Conservation (phyloP, 2,113 vertebrate genomes). For the Eubucco bourcierii region DNA sequence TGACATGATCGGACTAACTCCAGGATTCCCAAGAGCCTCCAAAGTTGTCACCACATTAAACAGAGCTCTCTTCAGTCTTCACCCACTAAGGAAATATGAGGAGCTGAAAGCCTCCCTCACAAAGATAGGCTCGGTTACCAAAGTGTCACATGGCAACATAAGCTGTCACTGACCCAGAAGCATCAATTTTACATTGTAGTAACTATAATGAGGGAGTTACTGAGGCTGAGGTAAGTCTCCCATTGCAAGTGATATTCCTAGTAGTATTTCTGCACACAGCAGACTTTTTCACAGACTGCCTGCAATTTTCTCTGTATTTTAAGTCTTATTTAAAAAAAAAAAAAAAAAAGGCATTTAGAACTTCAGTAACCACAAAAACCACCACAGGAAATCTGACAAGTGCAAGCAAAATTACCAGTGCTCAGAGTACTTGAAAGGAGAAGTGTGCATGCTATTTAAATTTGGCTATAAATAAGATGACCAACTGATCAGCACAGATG, state of each 20-base stretch:
- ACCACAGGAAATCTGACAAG: constrained; percentile 25
- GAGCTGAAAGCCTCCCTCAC: constrained; percentile 3
- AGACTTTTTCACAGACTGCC: background rate
- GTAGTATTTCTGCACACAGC: background rate
- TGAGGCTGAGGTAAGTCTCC: background rate
- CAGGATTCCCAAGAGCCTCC: background rate
- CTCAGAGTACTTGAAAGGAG: background rate
- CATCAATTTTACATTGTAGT: constrained; percentile 39
- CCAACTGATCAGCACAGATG: background rate
- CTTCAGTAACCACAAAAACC: background rate
- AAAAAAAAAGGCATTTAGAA: background rate
- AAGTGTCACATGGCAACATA: constrained; percentile 13
- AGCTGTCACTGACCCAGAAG: constrained; percentile 41
- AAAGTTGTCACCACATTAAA: background rate
- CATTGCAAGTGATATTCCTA: background rate
- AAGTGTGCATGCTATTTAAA: background rate
- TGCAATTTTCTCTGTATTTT: background rate
- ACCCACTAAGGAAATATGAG: background rate
- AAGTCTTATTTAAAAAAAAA: background rate
- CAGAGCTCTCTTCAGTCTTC: background rate
- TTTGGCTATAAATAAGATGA: background rate
- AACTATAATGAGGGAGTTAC: background rate
- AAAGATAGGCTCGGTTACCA: constrained; percentile 36
- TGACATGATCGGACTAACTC: background rate
- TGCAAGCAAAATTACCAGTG: background rate